Evolutionary conservation across 2,797 vertebrate genomes (phyloP).

Genomic region (Cynodonichthys magdalenae): DNA sequence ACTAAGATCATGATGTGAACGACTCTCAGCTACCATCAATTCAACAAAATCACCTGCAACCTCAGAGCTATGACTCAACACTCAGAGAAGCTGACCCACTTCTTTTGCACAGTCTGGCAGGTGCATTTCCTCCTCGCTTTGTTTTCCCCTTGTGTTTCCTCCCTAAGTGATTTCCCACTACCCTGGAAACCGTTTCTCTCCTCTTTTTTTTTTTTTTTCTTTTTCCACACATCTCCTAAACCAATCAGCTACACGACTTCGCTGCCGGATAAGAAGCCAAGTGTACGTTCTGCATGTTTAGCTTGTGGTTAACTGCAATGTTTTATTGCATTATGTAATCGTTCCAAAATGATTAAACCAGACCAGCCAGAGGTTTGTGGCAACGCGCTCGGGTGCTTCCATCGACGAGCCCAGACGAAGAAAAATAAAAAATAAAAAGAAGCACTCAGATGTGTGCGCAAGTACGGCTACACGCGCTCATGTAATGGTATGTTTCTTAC

Average conservation of each 20-base stretch:
- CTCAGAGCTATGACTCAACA: slow-evolving; percentile 41
- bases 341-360: slow-evolving; percentile 70
- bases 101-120: slow-evolving; percentile 67
- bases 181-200: slow-evolving; percentile 52
- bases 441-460: slow-evolving; percentile 30
- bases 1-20: too few relatives aligned
- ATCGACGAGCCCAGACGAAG: slow-evolving; percentile 53
- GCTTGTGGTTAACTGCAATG: slow-evolving; percentile 65
- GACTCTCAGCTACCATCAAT: neutral
- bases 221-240: slow-evolving; percentile 69
- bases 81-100: slow-evolving; percentile 27
- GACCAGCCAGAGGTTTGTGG: slow-evolving; percentile 52
- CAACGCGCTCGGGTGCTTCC: slow-evolving; percentile 42
- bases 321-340: slow-evolving; percentile 76
- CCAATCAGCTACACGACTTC: slow-evolving; percentile 64
- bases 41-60: slow-evolving; percentile 1
- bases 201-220: slow-evolving; percentile 12
- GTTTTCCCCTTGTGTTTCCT: slow-evolving; percentile 69
- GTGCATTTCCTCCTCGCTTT: slow-evolving; percentile 73
- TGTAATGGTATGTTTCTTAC: slow-evolving; percentile 50
- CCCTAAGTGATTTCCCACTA: slow-evolving; percentile 70
- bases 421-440: too few relatives aligned
- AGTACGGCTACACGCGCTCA: slow-evolving; percentile 15
- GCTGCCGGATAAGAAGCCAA: slow-evolving; percentile 53
- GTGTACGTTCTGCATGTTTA: slow-evolving; percentile 63